These are phyloP conservation scores for Stegodyphus mimosarum DNA, from an alignment of 1,140 invertebrate genomes.

Conservation along the genomic window DNA sequence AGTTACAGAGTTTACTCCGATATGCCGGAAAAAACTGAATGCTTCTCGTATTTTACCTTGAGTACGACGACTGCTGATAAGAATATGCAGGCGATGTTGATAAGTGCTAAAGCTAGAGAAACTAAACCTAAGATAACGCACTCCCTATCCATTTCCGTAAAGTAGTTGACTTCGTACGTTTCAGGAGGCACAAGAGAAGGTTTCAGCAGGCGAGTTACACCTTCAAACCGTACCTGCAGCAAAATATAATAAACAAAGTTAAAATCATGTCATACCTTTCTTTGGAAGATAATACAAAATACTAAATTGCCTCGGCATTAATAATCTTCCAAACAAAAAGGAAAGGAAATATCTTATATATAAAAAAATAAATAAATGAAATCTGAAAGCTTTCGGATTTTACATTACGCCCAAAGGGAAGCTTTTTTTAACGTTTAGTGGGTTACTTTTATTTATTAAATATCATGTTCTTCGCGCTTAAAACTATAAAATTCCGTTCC, in stretches of 20 bases:
- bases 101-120: slow-evolving; percentile 80
- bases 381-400: too few relatives aligned
- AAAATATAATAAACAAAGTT: neutral
- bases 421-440: too few relatives aligned
- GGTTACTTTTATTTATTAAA: too few relatives aligned
- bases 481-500: too few relatives aligned
- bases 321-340: too few relatives aligned
- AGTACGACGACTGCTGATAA: slow-evolving; percentile 83
- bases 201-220: slow-evolving; percentile 29
- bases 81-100: slow-evolving; percentile 87
- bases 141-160: slow-evolving; percentile 79
- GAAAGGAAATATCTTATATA: too few relatives aligned
- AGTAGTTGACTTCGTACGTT: slow-evolving; percentile 73
- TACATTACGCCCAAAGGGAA: too few relatives aligned
- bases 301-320: too few relatives aligned
- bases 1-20: too few relatives aligned
- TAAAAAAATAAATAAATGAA: too few relatives aligned
- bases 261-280: neutral
- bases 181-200: slow-evolving; percentile 54
- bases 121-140: slow-evolving; percentile 81
- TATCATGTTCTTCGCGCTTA: too few relatives aligned
- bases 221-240: slow-evolving; percentile 6
- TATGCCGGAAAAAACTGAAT: slow-evolving; percentile 15
- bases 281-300: neutral
- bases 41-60: slow-evolving; percentile 72